These are phyloP conservation scores for Sturmia bella DNA, from an alignment of 2,888 invertebrate species.

Conservation along the genomic window DNA sequence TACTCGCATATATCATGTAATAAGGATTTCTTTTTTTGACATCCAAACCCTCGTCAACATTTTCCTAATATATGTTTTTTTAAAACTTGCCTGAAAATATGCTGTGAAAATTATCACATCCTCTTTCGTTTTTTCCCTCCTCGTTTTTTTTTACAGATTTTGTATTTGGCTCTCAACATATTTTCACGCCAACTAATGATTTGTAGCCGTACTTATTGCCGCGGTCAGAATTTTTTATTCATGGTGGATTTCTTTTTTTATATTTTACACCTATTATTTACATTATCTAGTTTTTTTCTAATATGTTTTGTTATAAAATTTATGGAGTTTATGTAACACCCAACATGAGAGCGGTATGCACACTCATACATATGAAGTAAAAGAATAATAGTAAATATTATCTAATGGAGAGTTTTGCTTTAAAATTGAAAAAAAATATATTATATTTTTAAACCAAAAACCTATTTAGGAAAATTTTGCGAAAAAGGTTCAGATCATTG, in stretches of 20 bases:
- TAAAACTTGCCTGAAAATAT: conserved; percentile 24
- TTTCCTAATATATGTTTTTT: neutral
- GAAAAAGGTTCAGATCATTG: too few relatives aligned
- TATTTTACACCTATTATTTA: neutral
- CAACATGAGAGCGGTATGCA: too few relatives aligned
- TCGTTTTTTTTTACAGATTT: neutral
- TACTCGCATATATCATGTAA: conserved; percentile 23
- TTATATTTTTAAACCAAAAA: too few relatives aligned
- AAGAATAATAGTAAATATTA: too few relatives aligned
- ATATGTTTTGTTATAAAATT: too few relatives aligned
- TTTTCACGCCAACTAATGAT: conserved; percentile 79
- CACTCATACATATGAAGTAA: too few relatives aligned
- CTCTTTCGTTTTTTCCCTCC: conserved; percentile 22
- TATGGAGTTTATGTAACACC: neutral
- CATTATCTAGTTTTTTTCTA: neutral
- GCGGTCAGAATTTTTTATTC: conserved; percentile 62
- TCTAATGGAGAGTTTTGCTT: too few relatives aligned
- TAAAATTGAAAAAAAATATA: neutral
- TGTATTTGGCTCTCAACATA: conserved; percentile 76
- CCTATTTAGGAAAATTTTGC: too few relatives aligned
- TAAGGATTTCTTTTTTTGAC: neutral
- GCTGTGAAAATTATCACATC: conserved; percentile 54
- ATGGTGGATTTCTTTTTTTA: conserved; percentile 12
- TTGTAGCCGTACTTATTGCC: conserved; percentile 72
- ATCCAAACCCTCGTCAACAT: neutral